Evolutionary conservation across 2,888 invertebrate species (phyloP).

Genomic region (Latrodectus elegans): DNA sequence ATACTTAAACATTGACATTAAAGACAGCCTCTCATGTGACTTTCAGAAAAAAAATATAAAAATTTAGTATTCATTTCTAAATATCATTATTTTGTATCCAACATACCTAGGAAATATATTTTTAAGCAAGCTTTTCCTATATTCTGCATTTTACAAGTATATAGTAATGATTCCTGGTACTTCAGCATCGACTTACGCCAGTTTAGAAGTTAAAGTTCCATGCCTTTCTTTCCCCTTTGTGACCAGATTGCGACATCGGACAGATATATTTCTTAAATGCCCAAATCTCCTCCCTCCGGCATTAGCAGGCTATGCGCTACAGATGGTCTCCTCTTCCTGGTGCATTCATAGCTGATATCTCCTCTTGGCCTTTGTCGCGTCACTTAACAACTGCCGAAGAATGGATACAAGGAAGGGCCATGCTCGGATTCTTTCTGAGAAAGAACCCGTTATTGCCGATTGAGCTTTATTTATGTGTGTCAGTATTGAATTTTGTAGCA

Average conservation of each 20-base stretch:
- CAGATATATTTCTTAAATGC: constrained; percentile 18
- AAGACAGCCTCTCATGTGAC: too few species aligned
- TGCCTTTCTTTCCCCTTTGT: constrained; percentile 11
- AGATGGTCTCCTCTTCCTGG: constrained; percentile 5
- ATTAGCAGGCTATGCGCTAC: constrained; percentile 14
- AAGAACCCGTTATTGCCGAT: constrained; percentile 27
- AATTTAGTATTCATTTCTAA: too few species aligned
- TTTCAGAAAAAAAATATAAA: too few species aligned
- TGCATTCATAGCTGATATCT: constrained; percentile 40
- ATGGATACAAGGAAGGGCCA: constrained; percentile 13
- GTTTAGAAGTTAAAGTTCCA: not conserved
- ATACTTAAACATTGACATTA: too few species aligned
- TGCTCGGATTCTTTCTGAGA: constrained; percentile 23
- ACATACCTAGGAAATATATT: too few species aligned
- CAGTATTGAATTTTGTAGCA: constrained; percentile 33
- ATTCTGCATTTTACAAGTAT: too few species aligned
- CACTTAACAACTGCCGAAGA: constrained; percentile 20
- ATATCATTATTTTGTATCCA: too few species aligned
- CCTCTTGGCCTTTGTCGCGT: constrained; percentile 26
- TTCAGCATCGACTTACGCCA: not conserved
- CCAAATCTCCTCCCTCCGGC: constrained; percentile 19
- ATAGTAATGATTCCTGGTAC: too few species aligned
- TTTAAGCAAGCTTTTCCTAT: too few species aligned
- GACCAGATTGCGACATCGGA: constrained; percentile 31
- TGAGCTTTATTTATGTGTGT: constrained; percentile 23